A percentile compares a stretch with the other conserved stretches of the same genome.
Evolutionary conservation across 2,888 invertebrate genomes (phyloP).

Genomic region (Luperina nickerlii): DNA sequence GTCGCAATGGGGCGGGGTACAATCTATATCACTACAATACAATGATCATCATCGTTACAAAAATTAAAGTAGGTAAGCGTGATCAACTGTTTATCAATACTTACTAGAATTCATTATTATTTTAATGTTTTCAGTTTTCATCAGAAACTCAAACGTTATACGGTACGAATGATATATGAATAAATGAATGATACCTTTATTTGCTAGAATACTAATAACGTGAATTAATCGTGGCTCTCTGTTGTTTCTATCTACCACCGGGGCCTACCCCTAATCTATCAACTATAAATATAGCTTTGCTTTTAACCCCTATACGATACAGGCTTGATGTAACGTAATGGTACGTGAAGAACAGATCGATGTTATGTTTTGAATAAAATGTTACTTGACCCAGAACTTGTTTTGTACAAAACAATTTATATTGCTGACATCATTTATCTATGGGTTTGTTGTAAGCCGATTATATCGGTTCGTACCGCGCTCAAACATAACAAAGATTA

Average conservation of each 20-base stretch:
- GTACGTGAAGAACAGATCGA: background rate
- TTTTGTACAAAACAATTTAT: conserved; percentile 7
- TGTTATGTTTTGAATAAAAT: background rate
- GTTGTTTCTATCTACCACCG: background rate
- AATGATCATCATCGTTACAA: background rate
- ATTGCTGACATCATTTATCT: background rate
- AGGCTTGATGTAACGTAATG: no score
- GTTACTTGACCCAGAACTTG: conserved; percentile 24
- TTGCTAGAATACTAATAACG: background rate
- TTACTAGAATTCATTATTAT: background rate
- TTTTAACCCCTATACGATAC: no score
- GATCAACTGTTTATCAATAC: background rate
- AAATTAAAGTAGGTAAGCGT: background rate
- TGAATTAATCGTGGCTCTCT: background rate
- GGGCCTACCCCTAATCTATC: no score
- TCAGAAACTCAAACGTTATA: background rate
- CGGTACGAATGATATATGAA: background rate
- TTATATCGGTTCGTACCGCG: conserved; percentile 18
- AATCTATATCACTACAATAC: no score
- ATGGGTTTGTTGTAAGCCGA: conserved; percentile 31
- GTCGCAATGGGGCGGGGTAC: no score
- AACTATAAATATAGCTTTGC: no score
- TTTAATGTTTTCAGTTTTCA: background rate
- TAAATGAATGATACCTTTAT: background rate
- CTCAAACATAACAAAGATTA: conserved; percentile 39